Base-by-base conservation (phyloP, 2,888 invertebrate species). In the Caenorhabditis sulstoni region DNA sequence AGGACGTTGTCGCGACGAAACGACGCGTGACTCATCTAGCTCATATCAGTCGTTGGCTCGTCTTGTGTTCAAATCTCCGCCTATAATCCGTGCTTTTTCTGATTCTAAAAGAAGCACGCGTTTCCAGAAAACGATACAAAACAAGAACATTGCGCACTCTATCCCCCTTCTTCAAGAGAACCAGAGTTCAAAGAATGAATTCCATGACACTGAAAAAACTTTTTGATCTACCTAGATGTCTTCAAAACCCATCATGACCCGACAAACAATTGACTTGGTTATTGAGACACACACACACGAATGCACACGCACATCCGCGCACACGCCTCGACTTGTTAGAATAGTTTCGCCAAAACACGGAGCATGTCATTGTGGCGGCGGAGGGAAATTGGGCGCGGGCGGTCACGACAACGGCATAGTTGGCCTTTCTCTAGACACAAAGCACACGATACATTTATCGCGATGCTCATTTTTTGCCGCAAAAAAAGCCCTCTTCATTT, bases 391-490 rank as follows among this genome's bases (percentile, higher is more conserved):
- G 50, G 41, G 44, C 39, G 52, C 37, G 39, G 55, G 71, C 47
- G 55, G 55, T 62, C 55, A 37, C 44, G 49, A 59, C 41, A 59
- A 44, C 58, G 7, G 39, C 35, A 55, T 66, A 57, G 57, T 2
- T 37, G 49, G 58, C 52, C 44, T 23, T n/a, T 23, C 39, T n/a
- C 29, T 29, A 5, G 3, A 20, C 52, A 35, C 49, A 68, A 58
- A 53, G 61, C 61, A 35, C 70, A 70, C 53, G 61, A 70, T 61
- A 70, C 53, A 53, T 70, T 61, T 61, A 47, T 47, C 22, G 35
- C 4, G n/a, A 37, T 12, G 41, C 39, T 47, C 20, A 53, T 61
- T 70, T 61, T 37, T 61, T 45, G 44, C 22, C 50, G 29, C 29
- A 29, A 29, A 29, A 29, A 7, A 5, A 7, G 29, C 29, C 29